These are phyloP conservation scores for Limulus polyphemus DNA, from an alignment of 2,888 invertebrate species.

Conservation along the genomic window DNA sequence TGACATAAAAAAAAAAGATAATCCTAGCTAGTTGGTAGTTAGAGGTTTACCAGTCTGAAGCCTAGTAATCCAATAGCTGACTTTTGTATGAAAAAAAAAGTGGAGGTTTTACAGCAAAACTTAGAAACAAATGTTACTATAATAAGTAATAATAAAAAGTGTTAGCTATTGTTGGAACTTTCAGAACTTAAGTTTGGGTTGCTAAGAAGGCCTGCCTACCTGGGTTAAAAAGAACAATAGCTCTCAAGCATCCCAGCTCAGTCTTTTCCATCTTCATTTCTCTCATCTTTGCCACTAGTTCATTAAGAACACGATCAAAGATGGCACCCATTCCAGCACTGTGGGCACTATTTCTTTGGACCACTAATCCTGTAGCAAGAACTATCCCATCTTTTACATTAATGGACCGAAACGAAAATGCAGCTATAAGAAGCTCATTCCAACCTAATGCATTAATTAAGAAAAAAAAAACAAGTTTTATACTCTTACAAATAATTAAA, in stretches of 20 bases:
- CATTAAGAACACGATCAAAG: constrained; percentile 81
- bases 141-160: too few species aligned
- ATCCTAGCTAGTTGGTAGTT: too few species aligned
- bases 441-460: constrained; percentile 42
- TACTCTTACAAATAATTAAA: too few species aligned
- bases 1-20: too few species aligned
- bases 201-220: constrained; percentile 41
- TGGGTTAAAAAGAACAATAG: constrained; percentile 91
- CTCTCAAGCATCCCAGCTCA: constrained; percentile 83
- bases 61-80: too few species aligned
- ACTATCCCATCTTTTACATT: constrained; percentile 60
- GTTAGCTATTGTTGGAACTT: too few species aligned
- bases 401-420: constrained; percentile 83
- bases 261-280: constrained; percentile 86
- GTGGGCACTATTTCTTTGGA: constrained; percentile 61
- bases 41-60: too few species aligned
- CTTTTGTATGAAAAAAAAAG: too few species aligned
- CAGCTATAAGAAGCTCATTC: constrained; percentile 88
- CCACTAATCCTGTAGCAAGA: constrained; percentile 62
- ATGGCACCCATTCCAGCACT: constrained; percentile 81
- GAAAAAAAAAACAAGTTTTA: too few species aligned
- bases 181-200: too few species aligned
- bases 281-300: constrained; percentile 88
- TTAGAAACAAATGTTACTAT: too few species aligned
- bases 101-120: too few species aligned